These are phyloP conservation scores for Rhagium mordax DNA, from an alignment of 2,888 invertebrate species.

Conservation along the genomic window DNA sequence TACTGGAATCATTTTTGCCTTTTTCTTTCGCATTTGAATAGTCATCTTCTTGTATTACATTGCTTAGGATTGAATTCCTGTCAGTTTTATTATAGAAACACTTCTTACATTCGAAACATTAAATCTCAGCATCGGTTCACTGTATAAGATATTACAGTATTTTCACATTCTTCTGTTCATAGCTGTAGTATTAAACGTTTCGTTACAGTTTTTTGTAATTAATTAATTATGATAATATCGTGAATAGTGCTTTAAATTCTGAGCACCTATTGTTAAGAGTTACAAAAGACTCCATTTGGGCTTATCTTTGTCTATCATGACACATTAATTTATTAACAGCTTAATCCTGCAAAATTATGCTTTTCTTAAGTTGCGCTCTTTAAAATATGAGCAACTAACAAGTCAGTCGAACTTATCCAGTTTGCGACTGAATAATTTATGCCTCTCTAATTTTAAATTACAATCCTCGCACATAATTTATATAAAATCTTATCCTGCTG, in stretches of 20 bases:
- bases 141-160: no score
- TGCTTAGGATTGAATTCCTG: no score
- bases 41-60: no score
- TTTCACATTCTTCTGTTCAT: no score
- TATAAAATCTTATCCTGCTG: slow-evolving; percentile 1
- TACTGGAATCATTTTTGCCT: no score
- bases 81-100: no score
- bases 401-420: not conserved
- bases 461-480: not conserved
- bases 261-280: not conserved
- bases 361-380: not conserved
- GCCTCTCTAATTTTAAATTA: not conserved
- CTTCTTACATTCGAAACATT: no score
- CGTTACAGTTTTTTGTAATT: not conserved
- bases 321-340: not conserved
- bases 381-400: not conserved
- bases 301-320: not conserved
- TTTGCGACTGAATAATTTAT: not conserved
- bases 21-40: no score
- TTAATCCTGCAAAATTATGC: not conserved
- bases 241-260: not conserved
- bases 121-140: no score
- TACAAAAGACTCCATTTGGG: not conserved
- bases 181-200: no score
- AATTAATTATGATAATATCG: not conserved